Percentiles rank a stretch among this genome's conserved stretches.
Conservation (phyloP, 2,113 vertebrate species). For the Cavia porcellus region DNA sequence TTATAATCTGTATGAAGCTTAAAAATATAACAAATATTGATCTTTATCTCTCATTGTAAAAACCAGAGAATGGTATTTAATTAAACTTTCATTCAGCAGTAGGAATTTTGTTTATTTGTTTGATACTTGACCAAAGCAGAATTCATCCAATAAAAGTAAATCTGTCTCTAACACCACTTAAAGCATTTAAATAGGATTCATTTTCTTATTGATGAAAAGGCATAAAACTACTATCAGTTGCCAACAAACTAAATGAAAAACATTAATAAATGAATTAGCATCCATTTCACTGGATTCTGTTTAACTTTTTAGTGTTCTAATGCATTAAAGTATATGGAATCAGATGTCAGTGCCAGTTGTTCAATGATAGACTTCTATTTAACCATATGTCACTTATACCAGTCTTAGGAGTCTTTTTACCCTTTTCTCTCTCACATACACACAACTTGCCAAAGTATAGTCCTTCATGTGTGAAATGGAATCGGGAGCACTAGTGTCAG, state of each 20-base stretch:
- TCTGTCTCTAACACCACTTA: conserved; percentile 88
- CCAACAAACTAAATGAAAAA: conserved; percentile 82
- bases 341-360: background rate
- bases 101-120: conserved; percentile 87
- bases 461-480: background rate
- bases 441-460: background rate
- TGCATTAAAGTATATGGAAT: conserved; percentile 62
- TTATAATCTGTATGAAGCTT: conserved; percentile 1
- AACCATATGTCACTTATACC: background rate
- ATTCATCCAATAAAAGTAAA: conserved; percentile 91
- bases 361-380: background rate
- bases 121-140: conserved; percentile 88
- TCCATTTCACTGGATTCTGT: conserved; percentile 78
- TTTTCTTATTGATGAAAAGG: conserved; percentile 84
- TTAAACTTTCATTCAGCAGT: conserved; percentile 86
- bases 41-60: conserved; percentile 62
- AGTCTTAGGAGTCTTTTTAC: background rate
- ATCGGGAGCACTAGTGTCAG: background rate
- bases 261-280: conserved; percentile 87
- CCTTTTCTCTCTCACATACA: background rate
- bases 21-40: conserved; percentile 57
- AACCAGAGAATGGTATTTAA: conserved; percentile 86
- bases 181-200: conserved; percentile 87
- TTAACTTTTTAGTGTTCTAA: conserved; percentile 78
- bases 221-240: conserved; percentile 79